These are phyloP conservation scores for Endomychus coccineus DNA, from an alignment of 2,888 invertebrate genomes.

Conservation along the genomic window DNA sequence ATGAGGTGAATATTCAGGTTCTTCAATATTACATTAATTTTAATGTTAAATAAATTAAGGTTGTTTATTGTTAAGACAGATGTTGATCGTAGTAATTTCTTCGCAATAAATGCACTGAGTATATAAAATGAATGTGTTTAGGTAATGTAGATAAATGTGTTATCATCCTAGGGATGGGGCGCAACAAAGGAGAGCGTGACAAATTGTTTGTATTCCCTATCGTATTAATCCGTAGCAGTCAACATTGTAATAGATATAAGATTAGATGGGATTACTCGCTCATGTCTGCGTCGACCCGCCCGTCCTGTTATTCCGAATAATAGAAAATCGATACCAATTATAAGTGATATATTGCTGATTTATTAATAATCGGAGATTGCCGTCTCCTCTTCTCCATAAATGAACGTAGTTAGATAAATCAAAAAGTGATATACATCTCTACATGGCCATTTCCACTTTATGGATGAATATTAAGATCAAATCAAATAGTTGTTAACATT, in stretches of 20 bases:
- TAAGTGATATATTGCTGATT: constrained; percentile 37
- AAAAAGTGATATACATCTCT: too few relatives aligned
- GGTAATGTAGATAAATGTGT: constrained; percentile 40
- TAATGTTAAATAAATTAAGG: too few relatives aligned
- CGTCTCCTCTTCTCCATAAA: too few relatives aligned
- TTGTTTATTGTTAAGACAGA: too few relatives aligned
- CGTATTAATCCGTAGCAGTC: constrained; percentile 41
- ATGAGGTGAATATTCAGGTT: too few relatives aligned
- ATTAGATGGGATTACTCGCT: constrained; percentile 34
- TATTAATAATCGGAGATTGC: constrained; percentile 30
- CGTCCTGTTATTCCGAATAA: constrained; percentile 25
- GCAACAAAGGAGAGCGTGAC: constrained; percentile 39
- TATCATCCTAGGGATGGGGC: constrained; percentile 33
- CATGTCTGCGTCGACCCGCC: constrained; percentile 8
- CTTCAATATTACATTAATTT: too few relatives aligned
- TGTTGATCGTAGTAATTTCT: too few relatives aligned
- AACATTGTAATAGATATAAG: constrained; percentile 42
- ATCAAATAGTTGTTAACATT: too few relatives aligned
- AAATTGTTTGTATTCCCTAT: constrained; percentile 42
- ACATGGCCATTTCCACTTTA: too few relatives aligned
- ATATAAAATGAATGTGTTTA: constrained; percentile 20
- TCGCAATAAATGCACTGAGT: too few relatives aligned
- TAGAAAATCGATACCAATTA: constrained; percentile 41
- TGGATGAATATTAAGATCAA: too few relatives aligned
- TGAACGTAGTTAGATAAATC: too few relatives aligned